Conservation (phyloP, 2,888 invertebrate species). For the Coecobrya sp. region DNA sequence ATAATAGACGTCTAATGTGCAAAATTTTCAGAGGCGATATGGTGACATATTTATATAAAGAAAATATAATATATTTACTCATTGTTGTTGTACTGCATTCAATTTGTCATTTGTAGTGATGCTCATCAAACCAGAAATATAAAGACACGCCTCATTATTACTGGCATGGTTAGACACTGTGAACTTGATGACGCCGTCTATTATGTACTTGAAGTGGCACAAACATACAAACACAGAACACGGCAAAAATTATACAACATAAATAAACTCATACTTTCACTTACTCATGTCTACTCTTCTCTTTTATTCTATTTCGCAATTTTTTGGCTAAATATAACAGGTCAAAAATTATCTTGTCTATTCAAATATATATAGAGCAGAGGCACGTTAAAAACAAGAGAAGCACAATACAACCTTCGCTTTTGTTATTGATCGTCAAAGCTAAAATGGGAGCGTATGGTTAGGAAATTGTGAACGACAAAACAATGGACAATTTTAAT, state of each 20-base stretch:
- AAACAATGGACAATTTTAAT: not conserved
- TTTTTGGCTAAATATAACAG: not conserved
- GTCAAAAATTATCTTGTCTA: not conserved
- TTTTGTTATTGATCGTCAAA: too few species aligned
- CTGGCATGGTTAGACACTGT: slow-evolving; percentile 47
- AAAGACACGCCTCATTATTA: slow-evolving; percentile 40
- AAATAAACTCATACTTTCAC: not conserved
- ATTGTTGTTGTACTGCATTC: slow-evolving; percentile 6
- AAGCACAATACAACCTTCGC: too few species aligned
- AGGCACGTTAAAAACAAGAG: too few species aligned
- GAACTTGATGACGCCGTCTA: slow-evolving; percentile 43
- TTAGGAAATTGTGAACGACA: not conserved
- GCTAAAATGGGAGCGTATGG: not conserved
- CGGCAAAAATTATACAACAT: slow-evolving; percentile 3
- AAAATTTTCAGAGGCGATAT: not conserved
- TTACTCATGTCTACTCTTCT: too few species aligned
- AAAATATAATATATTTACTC: not conserved
- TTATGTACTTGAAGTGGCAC: slow-evolving; percentile 34
- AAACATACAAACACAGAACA: not conserved
- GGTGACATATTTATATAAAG: not conserved
- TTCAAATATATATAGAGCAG: too few species aligned
- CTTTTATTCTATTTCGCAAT: too few species aligned
- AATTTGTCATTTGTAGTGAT: slow-evolving; percentile 54
- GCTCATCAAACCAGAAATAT: slow-evolving; percentile 29
- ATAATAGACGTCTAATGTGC: not conserved